These are phyloP conservation scores for Drosophila sp. DNA, from an alignment of 1,140 invertebrate species.

Conservation along the genomic window DNA sequence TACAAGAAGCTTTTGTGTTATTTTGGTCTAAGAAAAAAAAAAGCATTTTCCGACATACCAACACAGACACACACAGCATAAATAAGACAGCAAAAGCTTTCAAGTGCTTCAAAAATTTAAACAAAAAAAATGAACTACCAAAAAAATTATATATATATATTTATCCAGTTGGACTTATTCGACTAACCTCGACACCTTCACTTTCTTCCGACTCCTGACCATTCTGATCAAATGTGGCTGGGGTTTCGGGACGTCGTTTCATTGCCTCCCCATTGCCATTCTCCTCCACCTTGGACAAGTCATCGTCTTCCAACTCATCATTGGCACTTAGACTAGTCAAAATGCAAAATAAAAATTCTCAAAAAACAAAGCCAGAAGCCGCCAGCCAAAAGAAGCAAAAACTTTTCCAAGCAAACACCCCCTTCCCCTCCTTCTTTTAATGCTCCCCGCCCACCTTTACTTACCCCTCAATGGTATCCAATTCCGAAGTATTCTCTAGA, in stretches of 20 bases:
- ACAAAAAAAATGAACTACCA: not conserved
- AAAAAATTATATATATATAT: not conserved
- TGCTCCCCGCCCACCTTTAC: too few relatives aligned
- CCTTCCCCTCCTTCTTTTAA: too few relatives aligned
- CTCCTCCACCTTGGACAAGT: constrained; percentile 63
- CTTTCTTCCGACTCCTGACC: constrained; percentile 62
- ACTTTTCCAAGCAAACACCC: constrained; percentile 36
- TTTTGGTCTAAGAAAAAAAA: constrained; percentile 18
- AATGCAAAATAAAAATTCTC: constrained; percentile 64
- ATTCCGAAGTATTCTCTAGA: constrained; percentile 76
- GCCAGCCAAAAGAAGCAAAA: constrained; percentile 20
- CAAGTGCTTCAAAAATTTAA: not conserved
- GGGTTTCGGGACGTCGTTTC: constrained; percentile 62
- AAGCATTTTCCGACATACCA: constrained; percentile 77
- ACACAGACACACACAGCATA: constrained; percentile 38
- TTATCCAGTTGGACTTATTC: not conserved
- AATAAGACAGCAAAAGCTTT: constrained; percentile 4
- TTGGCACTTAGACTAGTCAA: constrained; percentile 72
- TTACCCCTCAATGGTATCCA: constrained; percentile 78
- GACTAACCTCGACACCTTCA: constrained; percentile 11
- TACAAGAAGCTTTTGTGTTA: constrained; percentile 7
- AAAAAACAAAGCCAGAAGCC: constrained; percentile 2
- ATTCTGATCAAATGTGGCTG: constrained; percentile 46
- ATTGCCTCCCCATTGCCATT: constrained; percentile 36
- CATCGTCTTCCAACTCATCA: constrained; percentile 55